Evolutionary conservation across 2,888 invertebrate species (phyloP).

Genomic region (Nipponacmea schrenckii): DNA sequence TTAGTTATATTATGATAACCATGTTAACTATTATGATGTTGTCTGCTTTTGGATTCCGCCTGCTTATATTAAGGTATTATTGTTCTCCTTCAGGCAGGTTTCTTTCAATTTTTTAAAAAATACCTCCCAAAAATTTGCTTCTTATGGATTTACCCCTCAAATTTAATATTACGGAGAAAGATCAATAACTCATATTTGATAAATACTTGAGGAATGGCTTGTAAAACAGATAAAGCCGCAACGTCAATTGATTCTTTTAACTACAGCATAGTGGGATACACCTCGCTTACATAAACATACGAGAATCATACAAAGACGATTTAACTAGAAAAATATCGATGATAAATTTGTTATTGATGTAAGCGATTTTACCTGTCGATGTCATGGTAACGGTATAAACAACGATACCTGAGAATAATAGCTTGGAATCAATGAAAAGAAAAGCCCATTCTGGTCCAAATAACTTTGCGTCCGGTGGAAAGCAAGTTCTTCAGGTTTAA

Average conservation of each 20-base stretch:
- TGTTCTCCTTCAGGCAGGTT: no score
- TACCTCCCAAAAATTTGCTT: no score
- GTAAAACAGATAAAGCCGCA: background rate
- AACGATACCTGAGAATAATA: background rate
- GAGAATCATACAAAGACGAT: background rate
- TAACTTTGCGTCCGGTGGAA: background rate
- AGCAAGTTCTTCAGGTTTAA: background rate
- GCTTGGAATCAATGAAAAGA: background rate
- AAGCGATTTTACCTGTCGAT: constrained; percentile 4
- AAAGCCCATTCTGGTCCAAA: background rate
- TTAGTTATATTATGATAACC: no score
- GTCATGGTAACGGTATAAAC: background rate
- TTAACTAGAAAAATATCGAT: background rate
- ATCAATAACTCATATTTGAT: no score
- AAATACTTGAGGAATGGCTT: background rate
- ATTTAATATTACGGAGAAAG: no score
- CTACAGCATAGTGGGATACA: background rate
- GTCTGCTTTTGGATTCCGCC: no score
- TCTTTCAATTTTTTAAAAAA: no score
- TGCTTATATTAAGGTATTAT: no score
- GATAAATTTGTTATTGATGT: constrained; percentile 7
- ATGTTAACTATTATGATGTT: no score
- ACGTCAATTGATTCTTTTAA: constrained; percentile 1
- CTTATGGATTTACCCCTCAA: no score
- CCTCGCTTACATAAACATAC: background rate